Conservation (phyloP, 2,888 invertebrate species). For the Cephus runcator region DNA sequence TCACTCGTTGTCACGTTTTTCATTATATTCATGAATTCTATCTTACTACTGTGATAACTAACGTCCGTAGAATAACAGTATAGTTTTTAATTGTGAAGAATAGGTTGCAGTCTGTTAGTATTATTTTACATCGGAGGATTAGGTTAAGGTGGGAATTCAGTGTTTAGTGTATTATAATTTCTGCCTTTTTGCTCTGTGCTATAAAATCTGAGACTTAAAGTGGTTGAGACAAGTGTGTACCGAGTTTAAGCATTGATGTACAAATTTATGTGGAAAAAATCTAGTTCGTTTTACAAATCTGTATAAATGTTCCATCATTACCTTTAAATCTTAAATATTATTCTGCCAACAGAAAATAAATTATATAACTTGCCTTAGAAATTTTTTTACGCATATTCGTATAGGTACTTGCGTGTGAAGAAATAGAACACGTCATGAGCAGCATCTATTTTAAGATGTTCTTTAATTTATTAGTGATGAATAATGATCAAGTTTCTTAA, state of each 20-base stretch:
- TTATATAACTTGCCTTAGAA: background rate
- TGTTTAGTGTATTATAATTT: background rate
- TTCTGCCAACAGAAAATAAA: background rate
- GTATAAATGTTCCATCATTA: background rate
- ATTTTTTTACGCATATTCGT: too few species aligned
- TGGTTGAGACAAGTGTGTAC: background rate
- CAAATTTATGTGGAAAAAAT: background rate
- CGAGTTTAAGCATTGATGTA: background rate
- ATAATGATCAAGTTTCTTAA: background rate
- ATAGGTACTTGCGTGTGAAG: too few species aligned
- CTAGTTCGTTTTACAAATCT: too few species aligned
- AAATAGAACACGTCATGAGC: background rate
- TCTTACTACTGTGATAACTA: background rate
- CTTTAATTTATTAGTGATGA: background rate
- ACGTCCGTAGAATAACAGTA: background rate
- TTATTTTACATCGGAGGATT: too few species aligned
- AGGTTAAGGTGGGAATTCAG: background rate
- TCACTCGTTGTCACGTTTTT: background rate
- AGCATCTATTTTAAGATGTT: background rate
- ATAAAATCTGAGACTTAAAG: background rate
- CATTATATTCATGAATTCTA: background rate
- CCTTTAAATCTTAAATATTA: background rate
- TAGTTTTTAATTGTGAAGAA: background rate
- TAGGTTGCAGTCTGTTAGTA: background rate
- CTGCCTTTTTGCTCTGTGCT: background rate